Conservation (phyloP, 2,888 invertebrate genomes). For the Linhomoeus sp. region DNA sequence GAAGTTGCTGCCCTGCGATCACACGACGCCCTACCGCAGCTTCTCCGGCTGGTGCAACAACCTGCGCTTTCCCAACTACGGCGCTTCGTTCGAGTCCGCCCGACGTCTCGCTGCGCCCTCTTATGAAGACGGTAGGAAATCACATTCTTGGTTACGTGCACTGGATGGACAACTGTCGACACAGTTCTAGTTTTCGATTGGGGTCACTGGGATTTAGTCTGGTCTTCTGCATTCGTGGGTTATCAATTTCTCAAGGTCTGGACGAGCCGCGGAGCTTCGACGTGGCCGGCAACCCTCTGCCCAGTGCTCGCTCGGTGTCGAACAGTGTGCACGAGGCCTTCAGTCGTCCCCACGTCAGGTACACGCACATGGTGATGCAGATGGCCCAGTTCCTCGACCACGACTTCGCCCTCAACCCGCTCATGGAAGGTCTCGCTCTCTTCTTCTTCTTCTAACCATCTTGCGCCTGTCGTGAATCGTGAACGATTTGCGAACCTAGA, state of each 20-base stretch:
- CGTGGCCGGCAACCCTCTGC: constrained; percentile 49
- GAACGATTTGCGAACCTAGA: no score
- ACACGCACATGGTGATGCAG: constrained; percentile 49
- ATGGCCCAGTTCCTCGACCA: no score
- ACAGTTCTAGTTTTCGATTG: no score
- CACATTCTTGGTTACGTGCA: not conserved
- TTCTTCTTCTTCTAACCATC: no score
- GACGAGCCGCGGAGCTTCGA: constrained; percentile 12
- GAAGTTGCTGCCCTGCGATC: constrained; percentile 24
- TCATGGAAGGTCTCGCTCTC: no score
- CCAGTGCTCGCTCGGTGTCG: constrained; percentile 37
- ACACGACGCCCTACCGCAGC: constrained; percentile 44
- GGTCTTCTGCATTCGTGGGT: not conserved
- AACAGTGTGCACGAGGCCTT: constrained; percentile 17
- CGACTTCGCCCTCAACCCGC: no score
- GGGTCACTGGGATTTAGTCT: no score
- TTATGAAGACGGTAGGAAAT: constrained; percentile 50
- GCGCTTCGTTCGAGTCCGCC: constrained; percentile 21
- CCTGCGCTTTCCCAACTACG: constrained; percentile 21
- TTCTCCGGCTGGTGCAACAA: constrained; percentile 79
- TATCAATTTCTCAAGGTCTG: constrained; percentile 9
- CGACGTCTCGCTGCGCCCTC: constrained; percentile 36
- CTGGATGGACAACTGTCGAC: no score
- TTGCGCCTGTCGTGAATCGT: no score
- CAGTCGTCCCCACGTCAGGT: constrained; percentile 18